phyloP scores from a whole-genome alignment of 2,888 invertebrate genomes.

The Andricus quercusramuli region DNA sequence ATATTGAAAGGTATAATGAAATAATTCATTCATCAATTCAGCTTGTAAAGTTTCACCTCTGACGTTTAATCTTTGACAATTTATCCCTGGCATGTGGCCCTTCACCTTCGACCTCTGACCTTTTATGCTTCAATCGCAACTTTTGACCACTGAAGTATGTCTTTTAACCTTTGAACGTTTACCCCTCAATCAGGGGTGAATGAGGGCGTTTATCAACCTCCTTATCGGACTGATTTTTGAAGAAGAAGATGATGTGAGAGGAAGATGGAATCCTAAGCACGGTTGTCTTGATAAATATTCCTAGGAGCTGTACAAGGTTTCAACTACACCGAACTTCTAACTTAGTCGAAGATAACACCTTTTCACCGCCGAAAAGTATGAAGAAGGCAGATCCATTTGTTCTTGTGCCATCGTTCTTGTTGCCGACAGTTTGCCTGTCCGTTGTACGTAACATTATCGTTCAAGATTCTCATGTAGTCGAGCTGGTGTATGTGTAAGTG shows the following conservation, averaged over 20 bases:
- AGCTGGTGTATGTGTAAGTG: slow-evolving; percentile 37
- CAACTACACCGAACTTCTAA: slow-evolving; percentile 9
- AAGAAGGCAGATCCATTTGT: slow-evolving; percentile 43
- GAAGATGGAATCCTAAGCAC: slow-evolving; percentile 6
- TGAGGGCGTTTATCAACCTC: too few species aligned
- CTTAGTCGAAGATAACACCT: slow-evolving; percentile 42
- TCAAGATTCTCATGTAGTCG: slow-evolving; percentile 22
- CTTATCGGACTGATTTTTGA: neutral
- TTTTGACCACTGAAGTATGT: too few species aligned
- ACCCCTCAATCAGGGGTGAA: too few species aligned
- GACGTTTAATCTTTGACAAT: too few species aligned
- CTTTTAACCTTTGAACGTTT: too few species aligned
- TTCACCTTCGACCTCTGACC: too few species aligned
- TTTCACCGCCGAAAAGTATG: slow-evolving; percentile 35
- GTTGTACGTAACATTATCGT: slow-evolving; percentile 45
- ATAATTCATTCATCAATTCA: too few species aligned
- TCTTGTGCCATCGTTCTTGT: slow-evolving; percentile 39
- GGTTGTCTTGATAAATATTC: slow-evolving; percentile 23
- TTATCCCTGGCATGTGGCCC: too few species aligned
- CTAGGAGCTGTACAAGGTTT: slow-evolving; percentile 23
- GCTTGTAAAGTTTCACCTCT: too few species aligned
- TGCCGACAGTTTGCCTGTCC: slow-evolving; percentile 34
- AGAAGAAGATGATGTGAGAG: neutral
- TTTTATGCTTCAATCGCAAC: too few species aligned
- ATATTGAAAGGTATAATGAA: too few species aligned